Evolutionary conservation across 2,888 invertebrate genomes (phyloP).

Genomic region (Azorinus chamasolen): DNA sequence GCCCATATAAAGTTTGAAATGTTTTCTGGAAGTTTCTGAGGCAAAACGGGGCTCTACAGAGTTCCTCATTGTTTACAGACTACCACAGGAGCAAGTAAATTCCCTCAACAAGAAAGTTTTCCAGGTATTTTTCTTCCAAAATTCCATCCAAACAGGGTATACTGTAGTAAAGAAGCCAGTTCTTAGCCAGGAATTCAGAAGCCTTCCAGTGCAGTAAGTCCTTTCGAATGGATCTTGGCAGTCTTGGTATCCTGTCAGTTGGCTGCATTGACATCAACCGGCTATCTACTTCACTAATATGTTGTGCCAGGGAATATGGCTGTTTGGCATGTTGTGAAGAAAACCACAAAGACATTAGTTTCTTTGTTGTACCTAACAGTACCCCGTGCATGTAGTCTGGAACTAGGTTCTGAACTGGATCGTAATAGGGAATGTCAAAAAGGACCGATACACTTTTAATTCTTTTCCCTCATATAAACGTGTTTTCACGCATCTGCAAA

Average conservation of each 20-base stretch:
- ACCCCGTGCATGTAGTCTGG: constrained; percentile 34
- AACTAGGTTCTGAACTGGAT: constrained; percentile 7
- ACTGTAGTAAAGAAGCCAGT: constrained; percentile 33
- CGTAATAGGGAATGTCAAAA: constrained; percentile 4
- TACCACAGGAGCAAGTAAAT: constrained; percentile 34
- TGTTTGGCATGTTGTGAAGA: constrained; percentile 9
- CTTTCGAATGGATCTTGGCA: constrained; percentile 28
- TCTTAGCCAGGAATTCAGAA: constrained; percentile 45
- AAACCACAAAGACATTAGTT: constrained; percentile 20
- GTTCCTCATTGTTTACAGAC: constrained; percentile 9
- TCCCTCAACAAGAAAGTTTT: constrained; percentile 37
- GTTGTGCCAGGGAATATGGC: constrained; percentile 25
- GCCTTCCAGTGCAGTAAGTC: constrained; percentile 29
- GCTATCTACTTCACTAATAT: constrained; percentile 10
- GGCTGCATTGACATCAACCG: constrained; percentile 29
- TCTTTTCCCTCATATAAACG: background rate
- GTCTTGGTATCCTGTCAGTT: constrained; percentile 26
- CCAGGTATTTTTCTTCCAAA: constrained; percentile 17
- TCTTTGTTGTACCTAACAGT: constrained; percentile 22
- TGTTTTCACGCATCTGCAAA: too few species aligned
- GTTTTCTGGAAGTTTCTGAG: background rate
- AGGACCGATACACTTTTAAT: constrained; percentile 13
- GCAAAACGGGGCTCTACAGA: constrained; percentile 6
- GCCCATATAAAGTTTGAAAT: constrained; percentile 12
- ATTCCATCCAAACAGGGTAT: constrained; percentile 32